Evolutionary conservation across 2,888 invertebrate genomes (phyloP).

Genomic region (Agonopterix arenella): DNA sequence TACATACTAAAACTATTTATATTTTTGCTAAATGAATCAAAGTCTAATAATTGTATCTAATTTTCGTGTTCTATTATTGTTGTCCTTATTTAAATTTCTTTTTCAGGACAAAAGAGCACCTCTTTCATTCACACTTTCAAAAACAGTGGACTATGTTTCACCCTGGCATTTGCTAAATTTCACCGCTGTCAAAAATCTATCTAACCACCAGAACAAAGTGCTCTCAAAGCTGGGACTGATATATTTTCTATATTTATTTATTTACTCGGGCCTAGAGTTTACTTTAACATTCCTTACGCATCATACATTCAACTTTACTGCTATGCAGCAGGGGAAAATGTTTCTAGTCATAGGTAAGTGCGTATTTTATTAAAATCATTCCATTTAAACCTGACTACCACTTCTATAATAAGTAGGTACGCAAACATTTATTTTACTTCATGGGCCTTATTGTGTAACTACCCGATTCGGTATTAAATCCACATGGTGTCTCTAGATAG

Average conservation of each 20-base stretch:
- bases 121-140: constrained; percentile 80
- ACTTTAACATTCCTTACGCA: constrained; percentile 98
- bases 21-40: too few relatives aligned
- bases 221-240: constrained; percentile 83
- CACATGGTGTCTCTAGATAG: too few relatives aligned
- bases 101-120: constrained; percentile 83
- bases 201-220: constrained; percentile 77
- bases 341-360: constrained; percentile 91
- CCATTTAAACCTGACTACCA: too few relatives aligned
- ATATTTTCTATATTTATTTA: constrained; percentile 94
- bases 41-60: too few relatives aligned
- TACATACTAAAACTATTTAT: too few relatives aligned
- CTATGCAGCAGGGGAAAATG: constrained; percentile 99
- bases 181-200: constrained; percentile 81
- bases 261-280: constrained; percentile 98
- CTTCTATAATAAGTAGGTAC: too few relatives aligned
- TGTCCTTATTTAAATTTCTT: constrained; percentile 8
- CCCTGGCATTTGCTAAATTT: constrained; percentile 73
- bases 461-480: too few relatives aligned
- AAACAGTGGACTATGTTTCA: constrained; percentile 74
- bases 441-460: too few relatives aligned
- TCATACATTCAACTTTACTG: constrained; percentile 91
- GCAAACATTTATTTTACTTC: too few relatives aligned
- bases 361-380: too few relatives aligned
- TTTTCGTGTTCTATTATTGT: too few relatives aligned